phyloP scores from a whole-genome alignment of 2,113 vertebrate species.

The Caretta caretta region DNA sequence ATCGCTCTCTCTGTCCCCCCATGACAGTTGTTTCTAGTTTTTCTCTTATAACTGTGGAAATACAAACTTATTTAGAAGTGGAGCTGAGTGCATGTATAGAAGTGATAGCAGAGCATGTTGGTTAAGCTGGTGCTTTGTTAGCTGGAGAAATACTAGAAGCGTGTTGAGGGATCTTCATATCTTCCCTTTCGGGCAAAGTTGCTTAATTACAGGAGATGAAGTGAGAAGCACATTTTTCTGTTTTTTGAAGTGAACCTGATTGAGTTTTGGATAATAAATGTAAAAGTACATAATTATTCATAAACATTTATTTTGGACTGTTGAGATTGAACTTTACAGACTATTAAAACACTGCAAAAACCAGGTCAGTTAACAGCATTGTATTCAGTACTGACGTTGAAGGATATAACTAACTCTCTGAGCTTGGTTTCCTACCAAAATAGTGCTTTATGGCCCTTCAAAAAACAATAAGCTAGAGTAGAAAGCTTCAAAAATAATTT shows the following conservation, averaged over 20 bases:
- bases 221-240: too few species aligned
- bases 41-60: too few species aligned
- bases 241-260: too few species aligned
- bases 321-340: rapidly evolving
- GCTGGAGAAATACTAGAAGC: background rate
- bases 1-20: rapidly evolving
- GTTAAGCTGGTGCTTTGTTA: background rate
- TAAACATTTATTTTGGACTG: background rate
- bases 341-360: rapidly evolving
- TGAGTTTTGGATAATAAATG: background rate
- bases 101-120: background rate
- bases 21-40: background rate
- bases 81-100: background rate
- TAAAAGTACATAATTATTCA: background rate
- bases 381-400: background rate
- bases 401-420: rapidly evolving
- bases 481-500: rapidly evolving
- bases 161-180: background rate
- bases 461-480: rapidly evolving
- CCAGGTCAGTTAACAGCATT: rapidly evolving
- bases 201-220: background rate
- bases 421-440: rapidly evolving
- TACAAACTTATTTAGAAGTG: background rate
- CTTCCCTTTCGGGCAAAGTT: background rate
- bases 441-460: rapidly evolving